phyloP scores from a whole-genome alignment of 2,888 invertebrate genomes.

The Charanyca ferruginea region DNA sequence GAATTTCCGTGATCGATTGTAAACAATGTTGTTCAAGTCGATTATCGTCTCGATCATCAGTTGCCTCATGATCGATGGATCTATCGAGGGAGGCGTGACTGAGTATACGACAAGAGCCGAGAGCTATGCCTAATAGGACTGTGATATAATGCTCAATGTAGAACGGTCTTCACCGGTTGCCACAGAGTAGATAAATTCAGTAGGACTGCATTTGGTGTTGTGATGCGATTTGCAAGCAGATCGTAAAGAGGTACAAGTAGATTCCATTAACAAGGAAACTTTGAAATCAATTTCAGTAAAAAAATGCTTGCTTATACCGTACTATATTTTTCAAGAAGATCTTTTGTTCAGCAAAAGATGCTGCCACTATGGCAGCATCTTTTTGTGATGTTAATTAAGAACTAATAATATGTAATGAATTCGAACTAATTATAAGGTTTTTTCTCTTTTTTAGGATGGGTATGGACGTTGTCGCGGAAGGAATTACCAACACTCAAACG shows the following conservation, averaged over 20 bases:
- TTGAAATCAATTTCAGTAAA: neutral
- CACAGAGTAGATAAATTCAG: conserved; percentile 27
- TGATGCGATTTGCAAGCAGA: neutral
- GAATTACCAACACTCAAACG: too few species aligned
- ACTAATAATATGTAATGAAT: neutral
- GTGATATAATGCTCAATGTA: conserved; percentile 44
- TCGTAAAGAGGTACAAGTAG: too few species aligned
- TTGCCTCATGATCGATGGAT: conserved; percentile 43
- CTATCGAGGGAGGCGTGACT: conserved; percentile 38
- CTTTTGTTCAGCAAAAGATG: too few species aligned
- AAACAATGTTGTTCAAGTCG: conserved; percentile 15
- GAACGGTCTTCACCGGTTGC: conserved; percentile 17
- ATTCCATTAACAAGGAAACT: too few species aligned
- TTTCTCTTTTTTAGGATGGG: too few species aligned
- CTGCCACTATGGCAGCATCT: neutral
- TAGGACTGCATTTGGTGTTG: neutral
- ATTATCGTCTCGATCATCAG: conserved; percentile 36
- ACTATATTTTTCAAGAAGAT: neutral
- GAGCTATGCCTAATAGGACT: conserved; percentile 36
- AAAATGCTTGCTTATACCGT: neutral
- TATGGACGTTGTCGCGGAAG: too few species aligned
- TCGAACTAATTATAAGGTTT: neutral
- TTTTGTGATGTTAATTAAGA: neutral
- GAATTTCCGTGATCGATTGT: conserved; percentile 32
- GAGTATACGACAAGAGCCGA: conserved; percentile 26